A percentile compares a stretch with the other conserved stretches of the same genome.
phyloP scores from a whole-genome alignment of 53 echinoderm and acorn worm genomes.

The Antedon mediterranea region DNA sequence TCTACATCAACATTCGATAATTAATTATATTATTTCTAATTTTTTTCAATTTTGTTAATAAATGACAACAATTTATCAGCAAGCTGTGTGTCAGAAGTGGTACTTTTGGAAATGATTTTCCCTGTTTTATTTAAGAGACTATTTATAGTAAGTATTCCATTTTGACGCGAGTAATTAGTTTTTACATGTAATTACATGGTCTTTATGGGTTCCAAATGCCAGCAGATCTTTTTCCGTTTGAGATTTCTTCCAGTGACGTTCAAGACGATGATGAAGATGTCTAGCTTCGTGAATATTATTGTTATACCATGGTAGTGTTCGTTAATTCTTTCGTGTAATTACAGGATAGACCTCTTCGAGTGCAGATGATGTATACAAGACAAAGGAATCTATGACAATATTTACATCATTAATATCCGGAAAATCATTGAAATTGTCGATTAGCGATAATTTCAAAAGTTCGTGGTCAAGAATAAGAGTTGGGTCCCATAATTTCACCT shows the following conservation, averaged over 20 bases:
- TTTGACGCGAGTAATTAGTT: conserved; percentile 11
- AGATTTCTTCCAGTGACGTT: conserved; percentile 16
- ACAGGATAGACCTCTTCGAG: conserved; percentile 13
- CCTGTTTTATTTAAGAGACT: conserved; percentile 9
- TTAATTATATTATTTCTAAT: conserved; percentile 7
- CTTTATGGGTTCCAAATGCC: conserved; percentile 8
- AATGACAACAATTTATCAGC: conserved; percentile 9
- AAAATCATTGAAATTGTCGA: conserved; percentile 3
- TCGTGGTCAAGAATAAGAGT: conserved; percentile 6
- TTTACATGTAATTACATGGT: conserved; percentile 6
- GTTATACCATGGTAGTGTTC: conserved; percentile 16
- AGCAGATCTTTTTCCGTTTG: background rate
- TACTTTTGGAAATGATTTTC: conserved; percentile 1
- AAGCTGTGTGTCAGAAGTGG: conserved; percentile 1
- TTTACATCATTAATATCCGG: conserved; percentile 8
- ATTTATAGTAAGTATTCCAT: conserved; percentile 11
- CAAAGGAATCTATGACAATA: conserved; percentile 5
- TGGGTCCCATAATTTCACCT: too few relatives aligned
- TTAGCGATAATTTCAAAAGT: background rate
- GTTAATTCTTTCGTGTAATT: conserved; percentile 5
- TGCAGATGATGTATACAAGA: background rate
- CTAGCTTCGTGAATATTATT: conserved; percentile 8
- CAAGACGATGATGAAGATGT: conserved; percentile 1
- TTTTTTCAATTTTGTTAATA: conserved; percentile 15
- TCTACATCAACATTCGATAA: too few relatives aligned